A percentile compares a stretch with the other conserved stretches of the same genome.
These are phyloP conservation scores for Natrix natrix DNA, from an alignment of 2,797 vertebrate species.

Conservation along the genomic window DNA sequence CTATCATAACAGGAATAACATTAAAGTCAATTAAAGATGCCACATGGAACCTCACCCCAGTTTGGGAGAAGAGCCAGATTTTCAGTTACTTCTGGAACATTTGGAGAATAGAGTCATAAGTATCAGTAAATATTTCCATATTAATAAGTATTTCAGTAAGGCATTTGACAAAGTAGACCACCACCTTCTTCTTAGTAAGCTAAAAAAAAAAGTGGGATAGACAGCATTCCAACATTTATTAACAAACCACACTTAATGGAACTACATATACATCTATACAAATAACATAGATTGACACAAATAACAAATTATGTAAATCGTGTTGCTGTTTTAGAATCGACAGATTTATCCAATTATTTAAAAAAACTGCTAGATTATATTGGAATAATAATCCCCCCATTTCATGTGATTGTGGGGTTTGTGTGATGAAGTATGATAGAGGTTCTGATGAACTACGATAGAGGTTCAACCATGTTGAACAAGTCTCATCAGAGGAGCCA, in stretches of 20 bases:
- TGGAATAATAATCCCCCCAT: neutral
- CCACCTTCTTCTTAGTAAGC: neutral
- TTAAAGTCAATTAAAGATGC: neutral
- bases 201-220: neutral
- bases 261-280: neutral
- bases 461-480: no score
- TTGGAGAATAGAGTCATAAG: neutral
- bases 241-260: neutral
- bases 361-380: neutral
- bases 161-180: neutral
- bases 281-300: neutral
- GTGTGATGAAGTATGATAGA: no score
- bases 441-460: no score
- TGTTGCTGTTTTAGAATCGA: neutral
- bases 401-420: neutral
- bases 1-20: neutral
- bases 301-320: neutral
- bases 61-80: neutral
- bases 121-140: neutral
- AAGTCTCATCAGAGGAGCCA: no score
- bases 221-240: neutral
- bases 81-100: neutral
- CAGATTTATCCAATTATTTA: neutral
- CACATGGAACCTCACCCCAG: neutral
- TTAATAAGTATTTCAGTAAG: neutral